Evolutionary conservation across 2,113 vertebrate genomes (phyloP).

Genomic region (Phalacrocorax carbo): DNA sequence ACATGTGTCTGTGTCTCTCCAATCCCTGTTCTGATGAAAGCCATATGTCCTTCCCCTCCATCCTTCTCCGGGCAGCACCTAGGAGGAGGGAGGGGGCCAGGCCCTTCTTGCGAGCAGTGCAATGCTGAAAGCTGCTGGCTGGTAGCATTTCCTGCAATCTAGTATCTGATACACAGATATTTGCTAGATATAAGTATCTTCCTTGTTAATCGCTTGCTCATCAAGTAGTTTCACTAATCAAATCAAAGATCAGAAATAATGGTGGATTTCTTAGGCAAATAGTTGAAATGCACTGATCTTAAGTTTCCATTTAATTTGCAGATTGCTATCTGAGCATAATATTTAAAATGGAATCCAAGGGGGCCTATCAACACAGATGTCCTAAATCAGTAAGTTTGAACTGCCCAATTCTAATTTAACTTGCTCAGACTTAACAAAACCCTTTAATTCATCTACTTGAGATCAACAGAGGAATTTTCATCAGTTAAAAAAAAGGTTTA

Average conservation of each 20-base stretch:
- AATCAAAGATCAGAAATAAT: background rate
- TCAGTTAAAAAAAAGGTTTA: background rate
- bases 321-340: background rate
- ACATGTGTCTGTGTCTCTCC: background rate
- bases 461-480: background rate
- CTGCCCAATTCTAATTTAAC: background rate
- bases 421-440: background rate
- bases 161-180: background rate
- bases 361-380: background rate
- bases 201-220: background rate
- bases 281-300: background rate
- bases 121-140: background rate
- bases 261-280: background rate
- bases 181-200: background rate
- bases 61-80: background rate
- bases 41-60: background rate
- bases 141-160: background rate
- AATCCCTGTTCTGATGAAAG: background rate
- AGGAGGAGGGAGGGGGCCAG: background rate
- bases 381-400: background rate
- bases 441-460: background rate
- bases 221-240: background rate
- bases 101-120: background rate
- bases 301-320: background rate
- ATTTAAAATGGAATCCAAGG: background rate